phyloP scores from a whole-genome alignment of 1,140 invertebrate genomes.

The Drosophila pachea region DNA sequence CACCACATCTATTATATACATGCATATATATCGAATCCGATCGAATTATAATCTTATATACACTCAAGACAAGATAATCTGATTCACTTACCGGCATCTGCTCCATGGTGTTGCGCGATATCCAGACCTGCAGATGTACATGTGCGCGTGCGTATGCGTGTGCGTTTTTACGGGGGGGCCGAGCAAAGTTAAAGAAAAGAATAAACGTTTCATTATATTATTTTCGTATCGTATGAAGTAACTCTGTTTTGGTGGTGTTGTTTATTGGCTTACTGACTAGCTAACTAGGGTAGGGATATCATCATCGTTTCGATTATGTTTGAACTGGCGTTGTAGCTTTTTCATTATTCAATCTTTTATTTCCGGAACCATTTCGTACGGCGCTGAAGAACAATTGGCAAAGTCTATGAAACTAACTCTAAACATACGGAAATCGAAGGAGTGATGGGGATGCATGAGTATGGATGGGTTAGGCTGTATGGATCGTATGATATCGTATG shows the following conservation, averaged over 20 bases:
- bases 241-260: conserved; percentile 77
- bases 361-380: conserved; percentile 65
- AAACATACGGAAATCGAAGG: conserved; percentile 39
- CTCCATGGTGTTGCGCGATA: conserved; percentile 85
- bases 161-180: conserved; percentile 62
- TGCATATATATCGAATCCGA: conserved; percentile 2
- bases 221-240: conserved; percentile 67
- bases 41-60: conserved; percentile 14
- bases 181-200: conserved; percentile 76
- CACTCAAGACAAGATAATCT: not conserved
- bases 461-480: not conserved
- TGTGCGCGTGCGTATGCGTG: conserved; percentile 3
- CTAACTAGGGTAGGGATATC: not conserved
- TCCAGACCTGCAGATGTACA: conserved; percentile 82
- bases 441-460: not conserved
- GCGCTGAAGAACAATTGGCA: conserved; percentile 55
- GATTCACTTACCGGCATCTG: conserved; percentile 87
- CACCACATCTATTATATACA: conserved; percentile 89
- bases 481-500: not conserved
- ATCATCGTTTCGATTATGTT: conserved; percentile 26
- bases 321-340: conserved; percentile 58
- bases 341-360: conserved; percentile 47
- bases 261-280: conserved; percentile 57
- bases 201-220: conserved; percentile 73
- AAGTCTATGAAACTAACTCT: conserved; percentile 41